Evolutionary conservation across 2,797 vertebrate genomes (phyloP), one percentile per base, ranked within the genome.

Genomic region (Tympanoctomys barrerae): DNA sequence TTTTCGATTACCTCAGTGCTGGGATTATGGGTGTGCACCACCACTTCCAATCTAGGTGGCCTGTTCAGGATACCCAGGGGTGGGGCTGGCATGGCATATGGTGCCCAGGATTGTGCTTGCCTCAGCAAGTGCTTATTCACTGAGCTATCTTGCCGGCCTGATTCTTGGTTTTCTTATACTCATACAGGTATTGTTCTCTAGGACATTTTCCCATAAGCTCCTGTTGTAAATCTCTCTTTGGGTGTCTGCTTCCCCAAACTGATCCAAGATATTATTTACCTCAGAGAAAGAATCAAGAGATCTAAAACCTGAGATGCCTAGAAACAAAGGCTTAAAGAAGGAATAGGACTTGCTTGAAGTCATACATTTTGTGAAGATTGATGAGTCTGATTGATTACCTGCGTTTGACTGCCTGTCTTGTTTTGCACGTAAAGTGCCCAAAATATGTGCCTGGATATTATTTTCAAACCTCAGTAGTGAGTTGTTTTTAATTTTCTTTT

Each of bases 401-500:
- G 28, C 2, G 2, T 88, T 87, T 70, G 57, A 81, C 3, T 83
- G 49, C 16, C 62, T 31, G 33, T 26, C 19, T 89, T 70, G 6
- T 82, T 87, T 82, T 87, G 39, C n/a, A 73, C 7, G 46, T 46
- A n/a, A 79, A 93, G 83, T 36, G 59, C 18, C 11, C 52, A 57
- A 92, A 92, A 26, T 54, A 24, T 33, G 26, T 68, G 68, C 6
- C 42, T 78, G 36, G 24, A 57, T 83, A 90, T 92, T 77, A 54
- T 94, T 91, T 66, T 89, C 8, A 4, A 66, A 90, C 49, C 26
- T 61, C 14, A 42, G 33, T n/a, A 80, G 52, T 83, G 31, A 62
- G 2, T 64, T 85, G 22, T 84, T 89, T 89, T 94, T 66, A 33
- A 18, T 94, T 49, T 61, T 91, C 61, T 61, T 93, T 96, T 61